Percentiles rank a stretch among this genome's conserved stretches.
These are phyloP conservation scores for Drosophila pallidifrons DNA, from an alignment of 1,140 invertebrate genomes.

Conservation along the genomic window DNA sequence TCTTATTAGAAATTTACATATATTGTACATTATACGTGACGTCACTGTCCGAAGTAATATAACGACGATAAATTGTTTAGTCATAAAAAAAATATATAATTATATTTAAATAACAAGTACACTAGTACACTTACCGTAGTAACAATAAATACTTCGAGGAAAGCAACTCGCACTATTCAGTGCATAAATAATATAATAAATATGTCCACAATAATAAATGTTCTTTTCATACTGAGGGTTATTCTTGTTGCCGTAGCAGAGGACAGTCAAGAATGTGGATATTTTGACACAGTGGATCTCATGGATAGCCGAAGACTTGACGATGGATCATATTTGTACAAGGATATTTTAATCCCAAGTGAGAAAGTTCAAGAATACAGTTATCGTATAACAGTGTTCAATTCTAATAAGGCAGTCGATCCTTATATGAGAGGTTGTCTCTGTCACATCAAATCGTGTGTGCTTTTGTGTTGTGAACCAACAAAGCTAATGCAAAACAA, in stretches of 20 bases:
- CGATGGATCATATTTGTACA: conserved; percentile 14
- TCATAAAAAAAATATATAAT: too few species aligned
- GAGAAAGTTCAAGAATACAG: not conserved
- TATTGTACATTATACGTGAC: too few species aligned
- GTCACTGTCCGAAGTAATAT: too few species aligned
- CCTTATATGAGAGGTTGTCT: not conserved
- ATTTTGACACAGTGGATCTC: conserved; percentile 3
- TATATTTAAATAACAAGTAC: too few species aligned
- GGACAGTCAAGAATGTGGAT: not conserved
- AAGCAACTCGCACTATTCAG: not conserved
- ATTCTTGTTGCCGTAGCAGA: not conserved
- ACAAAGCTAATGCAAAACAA: not conserved
- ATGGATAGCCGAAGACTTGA: not conserved
- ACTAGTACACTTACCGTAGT: not conserved
- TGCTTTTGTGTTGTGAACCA: conserved; percentile 6
- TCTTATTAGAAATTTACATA: too few species aligned
- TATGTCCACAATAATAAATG: not conserved
- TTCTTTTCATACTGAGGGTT: not conserved
- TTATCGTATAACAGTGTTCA: not conserved
- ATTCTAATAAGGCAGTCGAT: not conserved
- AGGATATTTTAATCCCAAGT: conserved; percentile 2
- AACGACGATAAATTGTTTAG: too few species aligned
- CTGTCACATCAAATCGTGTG: conserved; percentile 1
- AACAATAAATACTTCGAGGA: not conserved
- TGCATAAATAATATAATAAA: too few species aligned